Evolutionary conservation across 2,113 vertebrate genomes (phyloP).

Genomic region (Anolis sagrei): DNA sequence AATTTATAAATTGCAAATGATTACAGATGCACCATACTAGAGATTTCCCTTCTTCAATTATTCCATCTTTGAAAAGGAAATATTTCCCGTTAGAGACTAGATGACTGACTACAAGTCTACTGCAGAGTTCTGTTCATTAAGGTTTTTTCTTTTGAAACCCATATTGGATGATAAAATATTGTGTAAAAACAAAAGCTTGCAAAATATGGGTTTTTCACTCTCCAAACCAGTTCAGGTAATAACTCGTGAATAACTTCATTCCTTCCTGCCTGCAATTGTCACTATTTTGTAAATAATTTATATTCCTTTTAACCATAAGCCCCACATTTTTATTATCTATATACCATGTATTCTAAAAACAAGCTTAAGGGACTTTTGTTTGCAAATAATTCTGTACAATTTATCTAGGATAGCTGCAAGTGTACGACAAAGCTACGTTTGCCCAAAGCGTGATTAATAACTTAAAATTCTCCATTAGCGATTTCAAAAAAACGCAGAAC

Average conservation of each 20-base stretch:
- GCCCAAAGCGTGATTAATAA: constrained; percentile 71
- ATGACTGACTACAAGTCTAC: constrained; percentile 23
- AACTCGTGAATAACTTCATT: background rate
- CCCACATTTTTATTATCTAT: no score
- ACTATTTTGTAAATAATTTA: constrained; percentile 38
- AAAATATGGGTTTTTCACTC: constrained; percentile 24
- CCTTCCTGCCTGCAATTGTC: background rate
- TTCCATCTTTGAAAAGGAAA: constrained; percentile 45
- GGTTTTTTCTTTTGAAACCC: background rate
- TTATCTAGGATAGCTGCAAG: constrained; percentile 30
- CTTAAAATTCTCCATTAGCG: constrained; percentile 70
- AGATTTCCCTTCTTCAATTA: constrained; percentile 41
- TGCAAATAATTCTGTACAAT: background rate
- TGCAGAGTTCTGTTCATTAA: constrained; percentile 8
- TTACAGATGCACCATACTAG: constrained; percentile 47
- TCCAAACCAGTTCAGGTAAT: constrained; percentile 5
- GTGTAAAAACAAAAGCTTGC: background rate
- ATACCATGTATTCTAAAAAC: background rate
- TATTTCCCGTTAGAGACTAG: constrained; percentile 13
- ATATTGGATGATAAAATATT: background rate
- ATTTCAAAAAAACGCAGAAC: constrained; percentile 62
- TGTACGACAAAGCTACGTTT: constrained; percentile 58
- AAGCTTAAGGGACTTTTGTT: background rate
- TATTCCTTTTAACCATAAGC: background rate
- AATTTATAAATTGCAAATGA: constrained; percentile 55